Conservation (phyloP, 2,888 invertebrate species). For the Capitulum mitella region DNA sequence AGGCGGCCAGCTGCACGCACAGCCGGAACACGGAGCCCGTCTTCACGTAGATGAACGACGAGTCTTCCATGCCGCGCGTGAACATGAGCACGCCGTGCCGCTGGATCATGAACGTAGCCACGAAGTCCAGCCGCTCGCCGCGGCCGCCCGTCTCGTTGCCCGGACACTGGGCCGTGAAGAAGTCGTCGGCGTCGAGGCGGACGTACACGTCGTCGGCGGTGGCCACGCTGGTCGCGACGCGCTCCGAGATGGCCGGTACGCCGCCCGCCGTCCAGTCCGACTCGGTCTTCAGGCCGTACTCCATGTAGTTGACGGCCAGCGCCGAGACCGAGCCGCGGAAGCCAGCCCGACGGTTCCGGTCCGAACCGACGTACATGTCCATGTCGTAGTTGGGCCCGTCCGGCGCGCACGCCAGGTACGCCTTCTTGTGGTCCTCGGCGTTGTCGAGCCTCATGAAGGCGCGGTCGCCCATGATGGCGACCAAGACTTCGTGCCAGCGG, state of each 20-base stretch:
- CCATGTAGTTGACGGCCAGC: slow-evolving; percentile 20
- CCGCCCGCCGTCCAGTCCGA: slow-evolving; percentile 8
- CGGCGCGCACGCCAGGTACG: background rate
- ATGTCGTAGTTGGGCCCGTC: slow-evolving; percentile 8
- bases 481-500: background rate
- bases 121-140: background rate
- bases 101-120: background rate
- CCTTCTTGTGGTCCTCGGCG: background rate
- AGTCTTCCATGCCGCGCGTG: background rate
- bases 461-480: slow-evolving; percentile 16
- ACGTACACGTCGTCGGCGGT: slow-evolving; percentile 13
- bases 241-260: slow-evolving; percentile 9
- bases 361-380: slow-evolving; percentile 22
- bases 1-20: background rate
- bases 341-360: background rate
- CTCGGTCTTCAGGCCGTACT: slow-evolving; percentile 8
- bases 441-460: slow-evolving; percentile 10
- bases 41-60: background rate
- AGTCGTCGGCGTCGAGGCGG: background rate
- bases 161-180: slow-evolving; percentile 10
- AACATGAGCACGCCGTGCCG: slow-evolving; percentile 20
- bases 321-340: slow-evolving; percentile 7
- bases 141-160: background rate
- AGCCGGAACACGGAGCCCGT: slow-evolving; percentile 10
- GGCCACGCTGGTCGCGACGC: background rate